These are phyloP conservation scores for Pedionomus torquatus DNA, from an alignment of 2,113 vertebrate genomes.

Conservation along the genomic window DNA sequence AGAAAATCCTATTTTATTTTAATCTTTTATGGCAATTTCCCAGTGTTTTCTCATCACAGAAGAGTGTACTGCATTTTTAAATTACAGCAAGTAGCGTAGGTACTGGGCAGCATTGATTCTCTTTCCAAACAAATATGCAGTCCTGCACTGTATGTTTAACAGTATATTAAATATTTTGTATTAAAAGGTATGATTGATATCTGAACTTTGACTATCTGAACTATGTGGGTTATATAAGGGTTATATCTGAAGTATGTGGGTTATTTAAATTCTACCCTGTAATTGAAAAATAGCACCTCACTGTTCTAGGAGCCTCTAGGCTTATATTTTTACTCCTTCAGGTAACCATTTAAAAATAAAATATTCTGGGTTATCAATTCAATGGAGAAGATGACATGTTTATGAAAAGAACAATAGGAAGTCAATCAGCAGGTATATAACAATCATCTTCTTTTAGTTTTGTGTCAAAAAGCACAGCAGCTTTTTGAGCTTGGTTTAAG, in stretches of 20 bases:
- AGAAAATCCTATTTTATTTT: background rate
- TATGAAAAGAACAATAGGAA: background rate
- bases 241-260: too few species aligned
- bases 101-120: background rate
- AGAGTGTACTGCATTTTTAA: background rate
- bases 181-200: background rate
- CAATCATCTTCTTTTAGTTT: background rate
- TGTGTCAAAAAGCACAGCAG: background rate
- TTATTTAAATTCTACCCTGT: background rate
- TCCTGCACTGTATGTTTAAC: background rate
- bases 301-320: background rate
- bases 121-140: background rate
- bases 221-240: too few species aligned
- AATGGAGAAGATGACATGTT: background rate
- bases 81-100: background rate
- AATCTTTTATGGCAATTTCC: background rate
- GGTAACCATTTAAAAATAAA: constrained; percentile 25
- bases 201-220: too few species aligned
- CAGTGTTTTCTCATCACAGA: background rate
- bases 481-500: background rate
- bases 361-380: background rate
- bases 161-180: background rate
- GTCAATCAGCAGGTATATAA: background rate
- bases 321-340: constrained; percentile 6
- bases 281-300: background rate